Percentiles rank a stretch among this genome's conserved stretches.
These are phyloP conservation scores for Lytechinus variegatus DNA, from an alignment of 35 echinoderm and acorn worm species.

Conservation along the genomic window DNA sequence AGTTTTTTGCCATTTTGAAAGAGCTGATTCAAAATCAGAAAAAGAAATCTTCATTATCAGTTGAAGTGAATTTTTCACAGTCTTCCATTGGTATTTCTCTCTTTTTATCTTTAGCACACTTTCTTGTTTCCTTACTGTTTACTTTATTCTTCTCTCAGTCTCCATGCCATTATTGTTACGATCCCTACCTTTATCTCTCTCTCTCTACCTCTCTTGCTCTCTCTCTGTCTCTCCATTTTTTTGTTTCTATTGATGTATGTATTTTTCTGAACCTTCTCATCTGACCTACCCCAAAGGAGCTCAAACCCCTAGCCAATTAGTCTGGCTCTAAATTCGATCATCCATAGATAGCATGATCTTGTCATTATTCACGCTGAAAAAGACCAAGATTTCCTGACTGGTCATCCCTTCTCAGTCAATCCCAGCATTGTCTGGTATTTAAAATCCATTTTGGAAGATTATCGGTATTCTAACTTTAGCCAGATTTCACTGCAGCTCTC, in stretches of 20 bases:
- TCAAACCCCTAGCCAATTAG: conserved; percentile 29
- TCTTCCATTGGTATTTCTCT: not conserved
- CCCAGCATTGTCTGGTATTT: conserved; percentile 35
- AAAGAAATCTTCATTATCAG: not conserved
- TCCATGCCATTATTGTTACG: too few relatives aligned
- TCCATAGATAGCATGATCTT: not conserved
- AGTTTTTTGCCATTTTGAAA: not conserved
- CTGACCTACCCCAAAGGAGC: not conserved
- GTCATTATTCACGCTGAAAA: not conserved
- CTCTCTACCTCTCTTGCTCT: not conserved
- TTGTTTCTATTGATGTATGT: not conserved
- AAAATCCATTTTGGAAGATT: conserved; percentile 29
- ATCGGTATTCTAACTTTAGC: conserved; percentile 21
- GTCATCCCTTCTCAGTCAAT: not conserved
- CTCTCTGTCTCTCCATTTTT: not conserved
- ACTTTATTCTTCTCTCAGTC: not conserved
- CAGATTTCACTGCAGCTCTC: not conserved
- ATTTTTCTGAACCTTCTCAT: not conserved
- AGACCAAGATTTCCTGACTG: not conserved
- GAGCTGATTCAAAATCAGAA: not conserved
- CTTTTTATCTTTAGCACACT: not conserved
- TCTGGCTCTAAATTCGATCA: conserved; percentile 27
- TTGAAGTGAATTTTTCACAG: not conserved
- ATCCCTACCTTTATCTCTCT: not conserved
- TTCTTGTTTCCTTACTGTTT: not conserved